Conservation (phyloP, 2,797 vertebrate species). For the Jordanella pulchra region DNA sequence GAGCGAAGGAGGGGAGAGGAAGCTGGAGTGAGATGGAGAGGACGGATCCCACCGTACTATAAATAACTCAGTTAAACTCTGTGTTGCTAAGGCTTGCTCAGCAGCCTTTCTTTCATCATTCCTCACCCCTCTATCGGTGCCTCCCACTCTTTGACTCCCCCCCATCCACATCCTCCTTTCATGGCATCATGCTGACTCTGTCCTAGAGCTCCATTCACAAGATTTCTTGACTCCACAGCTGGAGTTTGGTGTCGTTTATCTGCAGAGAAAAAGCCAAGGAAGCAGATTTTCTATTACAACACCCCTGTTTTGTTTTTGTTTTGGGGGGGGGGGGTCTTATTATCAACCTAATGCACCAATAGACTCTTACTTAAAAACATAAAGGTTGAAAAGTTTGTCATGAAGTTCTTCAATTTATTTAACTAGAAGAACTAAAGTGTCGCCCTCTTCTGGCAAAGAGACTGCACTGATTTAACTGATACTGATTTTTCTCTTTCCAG, state of each 20-base stretch:
- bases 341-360: not conserved
- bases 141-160: slow-evolving; percentile 21
- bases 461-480: not conserved
- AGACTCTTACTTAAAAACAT: not conserved
- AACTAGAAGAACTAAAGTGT: not conserved
- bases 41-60: slow-evolving; percentile 77
- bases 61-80: slow-evolving; percentile 80
- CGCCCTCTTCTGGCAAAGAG: slow-evolving; percentile 59
- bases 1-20: slow-evolving; percentile 10
- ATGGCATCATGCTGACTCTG: slow-evolving; percentile 21
- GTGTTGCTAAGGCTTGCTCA: slow-evolving; percentile 84
- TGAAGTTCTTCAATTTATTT: slow-evolving; percentile 23
- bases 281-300: not conserved
- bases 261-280: not conserved
- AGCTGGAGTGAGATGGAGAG: slow-evolving; percentile 63
- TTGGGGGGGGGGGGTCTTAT: too few relatives aligned
- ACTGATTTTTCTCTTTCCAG: slow-evolving; percentile 67
- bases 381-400: not conserved
- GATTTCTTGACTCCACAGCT: slow-evolving; percentile 38
- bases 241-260: not conserved
- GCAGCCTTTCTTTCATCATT: slow-evolving; percentile 68
- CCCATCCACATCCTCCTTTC: slow-evolving; percentile 15
- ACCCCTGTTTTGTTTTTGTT: not conserved
- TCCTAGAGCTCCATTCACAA: slow-evolving; percentile 53
- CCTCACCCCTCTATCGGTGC: slow-evolving; percentile 50